A percentile compares a stretch with the other conserved stretches of the same genome.
These are phyloP conservation scores for Phodopus roborovskii DNA, from an alignment of 2,113 vertebrate genomes.

Conservation along the genomic window DNA sequence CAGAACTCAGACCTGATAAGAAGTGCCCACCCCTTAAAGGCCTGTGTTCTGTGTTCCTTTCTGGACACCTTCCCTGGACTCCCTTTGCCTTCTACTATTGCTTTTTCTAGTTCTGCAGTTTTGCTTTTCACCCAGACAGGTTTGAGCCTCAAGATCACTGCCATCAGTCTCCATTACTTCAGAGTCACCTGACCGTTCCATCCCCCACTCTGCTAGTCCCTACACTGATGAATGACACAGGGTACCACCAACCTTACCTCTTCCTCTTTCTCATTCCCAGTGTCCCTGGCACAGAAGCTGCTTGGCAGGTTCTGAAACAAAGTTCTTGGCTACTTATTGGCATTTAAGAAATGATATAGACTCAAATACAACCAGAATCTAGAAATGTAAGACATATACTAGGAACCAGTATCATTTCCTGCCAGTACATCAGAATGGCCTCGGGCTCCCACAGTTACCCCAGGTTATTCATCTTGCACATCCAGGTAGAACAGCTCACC, in stretches of 20 bases:
- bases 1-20: neutral
- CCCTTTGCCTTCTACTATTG: neutral
- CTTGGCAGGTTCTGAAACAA: neutral
- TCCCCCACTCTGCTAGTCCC: neutral
- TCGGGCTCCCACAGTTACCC: neutral
- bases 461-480: neutral
- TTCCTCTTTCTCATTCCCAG: neutral
- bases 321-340: neutral
- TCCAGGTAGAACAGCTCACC: neutral
- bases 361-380: neutral
- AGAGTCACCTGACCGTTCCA: neutral
- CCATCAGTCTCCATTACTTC: neutral
- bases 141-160: neutral
- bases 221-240: neutral
- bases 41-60: neutral
- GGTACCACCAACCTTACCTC: neutral
- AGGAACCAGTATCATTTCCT: neutral
- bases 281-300: neutral
- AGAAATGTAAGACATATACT: neutral
- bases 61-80: no score
- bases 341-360: constrained; percentile 7
- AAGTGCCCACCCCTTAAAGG: neutral
- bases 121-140: neutral
- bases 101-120: neutral
- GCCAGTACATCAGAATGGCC: neutral